Evolutionary conservation across 2,113 vertebrate species (phyloP), one percentile per base, ranked within the genome.

Genomic region (Gallinago media): DNA sequence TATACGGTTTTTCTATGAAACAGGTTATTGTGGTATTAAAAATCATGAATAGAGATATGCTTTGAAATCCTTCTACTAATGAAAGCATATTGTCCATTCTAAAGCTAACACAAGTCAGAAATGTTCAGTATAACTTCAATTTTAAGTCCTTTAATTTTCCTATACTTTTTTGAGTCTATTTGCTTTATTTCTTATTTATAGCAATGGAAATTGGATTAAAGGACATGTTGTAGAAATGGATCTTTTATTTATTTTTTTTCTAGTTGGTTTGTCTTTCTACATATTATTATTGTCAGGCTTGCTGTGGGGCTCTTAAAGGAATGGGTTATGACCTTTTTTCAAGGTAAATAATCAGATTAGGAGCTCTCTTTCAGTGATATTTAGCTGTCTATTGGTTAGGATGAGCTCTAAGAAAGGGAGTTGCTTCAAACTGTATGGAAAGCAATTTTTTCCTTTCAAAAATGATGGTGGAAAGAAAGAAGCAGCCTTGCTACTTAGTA

Each of bases 271-370:
- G 78, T 50, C 79, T 96, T 96, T 80, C 88, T 90, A 85, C 34
- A 32, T 83, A 77, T 95, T 91, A 95, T 96, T 95, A 93, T 77
- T 95, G 62, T 96, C 75, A 90, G 90, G 11, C 59, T 93, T 85
- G 72, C 88, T 90, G 61, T 80, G 67, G 55, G 23, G 74, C 23
- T 90, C 72, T 86, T 83, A 90, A 96, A 79, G 71, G 82, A 88
- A 82, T 55, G 44, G 85, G 93, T 95, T 96, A 80, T 77, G 96
- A 97, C 95, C 96, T 93, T 94, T 94, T 94, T 93, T 94, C 82
- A 93, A 84, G 92, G 67, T 86, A 97, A 96, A 97, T 96, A 96
- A 96, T 95, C 93, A 96, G 95, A 90, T 94, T 90, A 96, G 82
- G 85, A 96, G 38, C 63, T 90, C 83, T 82, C 49, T 85, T 94